These are phyloP conservation scores for Chelon auratus DNA, from an alignment of 2,797 vertebrate species.

Conservation along the genomic window DNA sequence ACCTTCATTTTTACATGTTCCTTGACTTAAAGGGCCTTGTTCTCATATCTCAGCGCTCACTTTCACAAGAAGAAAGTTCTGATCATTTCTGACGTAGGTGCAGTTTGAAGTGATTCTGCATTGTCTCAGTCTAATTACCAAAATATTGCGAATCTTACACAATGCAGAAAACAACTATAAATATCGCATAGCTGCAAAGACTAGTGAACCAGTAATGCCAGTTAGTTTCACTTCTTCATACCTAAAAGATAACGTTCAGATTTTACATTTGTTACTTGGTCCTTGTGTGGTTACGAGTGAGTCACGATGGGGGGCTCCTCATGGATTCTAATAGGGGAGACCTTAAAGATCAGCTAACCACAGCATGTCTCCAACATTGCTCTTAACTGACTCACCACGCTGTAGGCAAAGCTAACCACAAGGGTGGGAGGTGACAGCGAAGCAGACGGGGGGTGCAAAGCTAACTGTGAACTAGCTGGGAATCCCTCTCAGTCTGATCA, in stretches of 20 bases:
- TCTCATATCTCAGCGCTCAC: background rate
- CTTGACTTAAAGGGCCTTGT: background rate
- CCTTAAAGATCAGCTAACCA: constrained; percentile 71
- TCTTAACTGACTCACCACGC: constrained; percentile 58
- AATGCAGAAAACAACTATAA: background rate
- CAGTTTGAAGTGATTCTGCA: background rate
- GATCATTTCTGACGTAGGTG: background rate
- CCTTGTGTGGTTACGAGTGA: constrained; percentile 22
- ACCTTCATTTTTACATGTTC: too few relatives aligned
- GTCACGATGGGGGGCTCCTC: constrained; percentile 44
- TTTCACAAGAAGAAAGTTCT: background rate
- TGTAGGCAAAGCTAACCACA: constrained; percentile 65
- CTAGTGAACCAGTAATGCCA: background rate
- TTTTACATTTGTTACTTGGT: constrained; percentile 15
- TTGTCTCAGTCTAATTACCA: background rate
- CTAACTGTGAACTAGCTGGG: constrained; percentile 55
- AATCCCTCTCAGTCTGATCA: constrained; percentile 68
- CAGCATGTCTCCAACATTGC: constrained; percentile 25
- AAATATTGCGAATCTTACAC: background rate
- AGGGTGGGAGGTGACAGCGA: constrained; percentile 37
- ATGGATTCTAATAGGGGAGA: constrained; percentile 49
- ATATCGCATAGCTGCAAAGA: constrained; percentile 7
- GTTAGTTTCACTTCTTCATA: constrained; percentile 69
- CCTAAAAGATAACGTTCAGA: constrained; percentile 6
- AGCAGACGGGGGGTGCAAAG: constrained; percentile 1